phyloP scores from a whole-genome alignment of 2,797 vertebrate genomes.

The Cuniculus paca region DNA sequence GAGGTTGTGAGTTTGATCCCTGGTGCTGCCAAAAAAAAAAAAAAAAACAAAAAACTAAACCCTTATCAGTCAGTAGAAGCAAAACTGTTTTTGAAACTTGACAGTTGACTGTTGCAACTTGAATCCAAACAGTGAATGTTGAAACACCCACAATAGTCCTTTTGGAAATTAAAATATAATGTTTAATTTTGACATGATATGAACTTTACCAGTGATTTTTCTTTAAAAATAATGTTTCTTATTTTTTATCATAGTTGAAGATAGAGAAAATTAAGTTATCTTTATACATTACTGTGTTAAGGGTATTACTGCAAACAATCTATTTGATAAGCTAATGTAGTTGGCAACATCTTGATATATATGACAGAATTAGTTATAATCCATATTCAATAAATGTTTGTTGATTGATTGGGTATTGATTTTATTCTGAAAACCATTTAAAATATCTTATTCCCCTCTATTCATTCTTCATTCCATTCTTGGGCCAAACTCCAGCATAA shows the following conservation, averaged over 20 bases:
- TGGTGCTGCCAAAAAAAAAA: no score
- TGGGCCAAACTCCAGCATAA: neutral
- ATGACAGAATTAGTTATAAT: neutral
- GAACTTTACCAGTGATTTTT: constrained; percentile 69
- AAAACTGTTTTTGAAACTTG: constrained; percentile 71
- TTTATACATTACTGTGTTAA: constrained; percentile 8
- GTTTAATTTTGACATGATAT: constrained; percentile 44
- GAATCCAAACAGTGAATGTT: constrained; percentile 61
- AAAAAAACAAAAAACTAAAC: no score
- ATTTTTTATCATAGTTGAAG: constrained; percentile 57
- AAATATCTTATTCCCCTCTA: neutral
- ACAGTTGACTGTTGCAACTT: constrained; percentile 50
- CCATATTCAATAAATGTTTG: neutral
- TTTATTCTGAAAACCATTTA: constrained; percentile 46
- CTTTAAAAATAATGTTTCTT: neutral
- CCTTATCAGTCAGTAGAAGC: no score
- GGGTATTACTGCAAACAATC: neutral
- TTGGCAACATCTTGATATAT: constrained; percentile 10
- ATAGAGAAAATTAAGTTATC: constrained; percentile 1
- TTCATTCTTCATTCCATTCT: neutral
- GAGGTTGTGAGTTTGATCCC: no score
- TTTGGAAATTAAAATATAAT: constrained; percentile 60
- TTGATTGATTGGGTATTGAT: constrained; percentile 26
- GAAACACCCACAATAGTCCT: constrained; percentile 40
- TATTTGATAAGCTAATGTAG: neutral